Base-by-base conservation (phyloP, 2,888 invertebrate species). In the Gryllus longicercus region DNA sequence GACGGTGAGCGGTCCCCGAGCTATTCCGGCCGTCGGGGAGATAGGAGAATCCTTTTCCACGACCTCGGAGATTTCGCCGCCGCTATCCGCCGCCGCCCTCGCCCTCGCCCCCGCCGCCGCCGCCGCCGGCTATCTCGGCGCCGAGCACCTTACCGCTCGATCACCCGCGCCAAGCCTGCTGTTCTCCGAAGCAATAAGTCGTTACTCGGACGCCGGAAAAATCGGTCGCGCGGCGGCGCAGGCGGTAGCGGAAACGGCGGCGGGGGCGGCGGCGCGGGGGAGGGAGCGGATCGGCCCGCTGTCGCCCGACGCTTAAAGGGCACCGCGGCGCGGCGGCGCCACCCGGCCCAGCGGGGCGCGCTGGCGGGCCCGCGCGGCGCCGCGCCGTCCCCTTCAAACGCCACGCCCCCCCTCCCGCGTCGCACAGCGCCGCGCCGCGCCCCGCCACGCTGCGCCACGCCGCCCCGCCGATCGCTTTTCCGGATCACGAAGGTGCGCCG, bases 11-110 rank as follows among this genome's bases (percentile, higher is more conserved):
- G 63, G 63, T 63, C 63, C 63, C 63, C 63, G 63, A 63, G 63
- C 63, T 63, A 63, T 63, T 18, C 63, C 63, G 18, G 63, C 18
- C 63, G 63, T 18, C 63, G 63, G 18, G 5, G 5, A 63, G 63
- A 63, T 63, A 63, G 63, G 63, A 63, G 63, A 63, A 63, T 63
- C 63, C 63, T 63, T 63, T 63, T 63, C 63, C 63, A 63, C 63
- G 63, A 63, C 63, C 63, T 63, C 63, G 63, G 63, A 63, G 63
- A 63, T 63, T 63, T 63, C 63, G 63, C 16, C 63, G 18, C 12
- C 16, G 16, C 63, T 5, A 16, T 5, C 18, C 16, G 16, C 63
- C 63, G 18, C 12, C 12, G 16, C 5, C 63, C 63, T 5, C 63
- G 12, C 63, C 63, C 63, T n/a, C n/a, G n/a, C n/a, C n/a, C n/a